Evolutionary conservation across 2,888 invertebrate genomes (phyloP), one percentile per base, ranked within the genome.

Genomic region (Ryuthela nishihirai): DNA sequence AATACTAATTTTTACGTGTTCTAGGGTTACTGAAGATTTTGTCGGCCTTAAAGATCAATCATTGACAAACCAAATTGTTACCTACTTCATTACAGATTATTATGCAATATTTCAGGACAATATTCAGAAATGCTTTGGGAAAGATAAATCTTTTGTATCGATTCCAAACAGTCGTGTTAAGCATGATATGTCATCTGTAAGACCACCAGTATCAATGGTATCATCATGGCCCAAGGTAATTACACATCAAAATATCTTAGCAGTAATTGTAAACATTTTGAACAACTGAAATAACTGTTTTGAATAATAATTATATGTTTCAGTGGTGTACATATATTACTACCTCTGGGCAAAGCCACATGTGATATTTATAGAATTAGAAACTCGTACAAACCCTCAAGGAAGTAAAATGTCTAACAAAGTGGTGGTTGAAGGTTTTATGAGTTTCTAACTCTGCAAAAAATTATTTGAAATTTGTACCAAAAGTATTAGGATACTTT

Each of bases 31-130:
- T 15, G 67, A 67, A 25, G 65, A 65, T 55, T 53, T 67, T 29
- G 58, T 69, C 40, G 76, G 76, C 6, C 67, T 77, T 29, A 72
- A 71, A 62, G 74, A 76, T 62, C 76, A 76, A 65, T 74, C 75
- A 15, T 67, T 74, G 12, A 75, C 74, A 45, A 77, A 76, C 67
- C 72, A 75, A 67, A 70, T 75, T 42, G 73, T 73, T 40, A 71
- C 72, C 17, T 70, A 71, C 41, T 75, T 77, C 64, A 75, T 77
- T 60, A 67, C 66, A 7, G 69, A 75, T 29, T 76, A 74, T 66
- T 67, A 72, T 36, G 64, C 64, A 10, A 69, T 76, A 41, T 76
- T 76, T 62, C 69, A 69, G 21, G 64, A 65, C 34, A 40, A 43
- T 15, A 50, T 23, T 24, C 47, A 41, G 18, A 41, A 21, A 9